Evolutionary conservation across 1,140 invertebrate genomes (phyloP).

Genomic region (Reticulitermes speratus): DNA sequence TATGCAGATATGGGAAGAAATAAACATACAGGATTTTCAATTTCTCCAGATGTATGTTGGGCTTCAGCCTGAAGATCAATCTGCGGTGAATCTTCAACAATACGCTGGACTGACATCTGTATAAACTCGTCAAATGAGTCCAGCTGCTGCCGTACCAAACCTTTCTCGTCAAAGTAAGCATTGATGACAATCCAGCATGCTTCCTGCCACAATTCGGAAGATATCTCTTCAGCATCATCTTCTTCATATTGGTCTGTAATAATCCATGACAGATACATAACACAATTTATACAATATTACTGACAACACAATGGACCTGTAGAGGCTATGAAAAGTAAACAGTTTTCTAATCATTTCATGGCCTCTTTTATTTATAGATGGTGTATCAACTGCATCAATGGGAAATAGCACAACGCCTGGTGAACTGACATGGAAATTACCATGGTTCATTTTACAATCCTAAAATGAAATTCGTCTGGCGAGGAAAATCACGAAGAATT

Average conservation of each 20-base stretch:
- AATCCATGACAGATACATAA: background rate
- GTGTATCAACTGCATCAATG: too few species aligned
- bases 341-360: too few species aligned
- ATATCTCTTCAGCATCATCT: conserved; percentile 86
- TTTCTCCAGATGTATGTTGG: conserved; percentile 88
- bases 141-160: conserved; percentile 95
- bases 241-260: conserved; percentile 66
- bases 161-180: conserved; percentile 99
- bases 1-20: too few species aligned
- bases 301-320: too few species aligned
- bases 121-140: conserved; percentile 99
- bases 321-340: too few species aligned
- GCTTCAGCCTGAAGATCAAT: conserved; percentile 98
- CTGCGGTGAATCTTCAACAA: conserved; percentile 97
- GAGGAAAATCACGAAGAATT: too few species aligned
- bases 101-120: conserved; percentile 98
- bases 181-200: conserved; percentile 99
- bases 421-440: too few species aligned
- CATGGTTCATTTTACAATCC: too few species aligned
- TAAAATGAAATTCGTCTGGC: too few species aligned
- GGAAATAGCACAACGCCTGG: too few species aligned
- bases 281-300: too few species aligned
- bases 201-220: conserved; percentile 96
- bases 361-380: too few species aligned
- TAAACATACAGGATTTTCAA: conserved; percentile 78